Conservation (phyloP, 2,888 invertebrate genomes). For the Hoplodrina blanda region DNA sequence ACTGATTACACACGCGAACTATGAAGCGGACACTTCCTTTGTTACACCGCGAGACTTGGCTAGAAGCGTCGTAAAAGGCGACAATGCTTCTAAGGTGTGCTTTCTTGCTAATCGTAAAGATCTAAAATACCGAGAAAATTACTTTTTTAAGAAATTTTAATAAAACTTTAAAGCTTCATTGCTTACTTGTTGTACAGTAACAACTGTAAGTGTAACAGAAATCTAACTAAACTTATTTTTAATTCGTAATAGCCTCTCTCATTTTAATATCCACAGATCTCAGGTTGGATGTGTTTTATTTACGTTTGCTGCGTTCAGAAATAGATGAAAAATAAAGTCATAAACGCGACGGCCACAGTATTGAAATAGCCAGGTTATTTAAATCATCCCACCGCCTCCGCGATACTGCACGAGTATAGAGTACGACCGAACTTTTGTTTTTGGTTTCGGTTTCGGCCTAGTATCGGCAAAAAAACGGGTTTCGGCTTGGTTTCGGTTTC, state of each 20-base stretch:
- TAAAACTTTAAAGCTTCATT: background rate
- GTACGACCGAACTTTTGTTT: too few relatives aligned
- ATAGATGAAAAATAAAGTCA: conserved; percentile 63
- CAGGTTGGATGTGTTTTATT: conserved; percentile 37
- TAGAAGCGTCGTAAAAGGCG: conserved; percentile 34
- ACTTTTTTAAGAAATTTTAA: conserved; percentile 17
- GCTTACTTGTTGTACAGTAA: background rate
- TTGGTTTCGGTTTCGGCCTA: too few relatives aligned
- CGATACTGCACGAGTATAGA: conserved; percentile 19
- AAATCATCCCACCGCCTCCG: conserved; percentile 41
- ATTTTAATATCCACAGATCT: conserved; percentile 27
- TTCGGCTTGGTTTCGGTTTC: too few relatives aligned
- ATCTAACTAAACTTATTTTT: background rate
- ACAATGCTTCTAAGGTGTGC: conserved; percentile 16
- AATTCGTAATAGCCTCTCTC: conserved; percentile 3
- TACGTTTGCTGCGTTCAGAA: conserved; percentile 45
- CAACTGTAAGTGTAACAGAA: background rate
- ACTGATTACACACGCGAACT: conserved; percentile 60
- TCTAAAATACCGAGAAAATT: conserved; percentile 33
- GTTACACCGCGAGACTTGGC: conserved; percentile 33
- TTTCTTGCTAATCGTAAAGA: conserved; percentile 37
- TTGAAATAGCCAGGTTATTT: conserved; percentile 61
- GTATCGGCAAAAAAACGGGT: too few relatives aligned
- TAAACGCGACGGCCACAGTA: conserved; percentile 50
- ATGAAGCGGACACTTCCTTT: conserved; percentile 46